Evolutionary conservation across 2,797 vertebrate species (phyloP).

Genomic region (Hippopotamyrus pictus): DNA sequence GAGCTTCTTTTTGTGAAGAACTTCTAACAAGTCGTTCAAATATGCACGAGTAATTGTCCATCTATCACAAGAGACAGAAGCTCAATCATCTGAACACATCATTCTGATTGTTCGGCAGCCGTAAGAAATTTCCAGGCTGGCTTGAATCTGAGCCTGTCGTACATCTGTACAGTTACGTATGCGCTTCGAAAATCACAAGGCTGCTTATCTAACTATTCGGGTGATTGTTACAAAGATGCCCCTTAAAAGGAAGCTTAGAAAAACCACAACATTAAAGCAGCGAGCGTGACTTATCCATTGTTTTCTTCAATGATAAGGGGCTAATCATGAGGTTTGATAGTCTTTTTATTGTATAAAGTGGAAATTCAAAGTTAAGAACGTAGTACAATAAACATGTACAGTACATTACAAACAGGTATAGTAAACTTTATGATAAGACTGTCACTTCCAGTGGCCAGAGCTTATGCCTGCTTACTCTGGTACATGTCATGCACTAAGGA

Average conservation of each 20-base stretch:
- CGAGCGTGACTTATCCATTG: background rate
- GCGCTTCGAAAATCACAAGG: background rate
- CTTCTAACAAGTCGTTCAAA: background rate
- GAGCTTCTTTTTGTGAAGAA: background rate
- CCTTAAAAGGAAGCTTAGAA: background rate
- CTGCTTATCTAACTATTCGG: background rate
- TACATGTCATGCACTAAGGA: slow-evolving; percentile 28
- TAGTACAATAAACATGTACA: slow-evolving; percentile 44
- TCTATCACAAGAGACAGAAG: background rate
- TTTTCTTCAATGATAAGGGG: slow-evolving; percentile 17
- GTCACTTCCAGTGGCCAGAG: slow-evolving; percentile 21
- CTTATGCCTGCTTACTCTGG: slow-evolving; percentile 25
- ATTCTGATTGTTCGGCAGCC: background rate
- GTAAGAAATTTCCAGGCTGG: background rate
- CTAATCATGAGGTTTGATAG: slow-evolving; percentile 27
- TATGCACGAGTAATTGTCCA: background rate
- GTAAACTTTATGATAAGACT: slow-evolving; percentile 30
- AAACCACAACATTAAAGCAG: background rate
- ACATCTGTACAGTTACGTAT: background rate
- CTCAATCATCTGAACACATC: background rate
- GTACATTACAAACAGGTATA: slow-evolving; percentile 44
- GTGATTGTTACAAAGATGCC: background rate
- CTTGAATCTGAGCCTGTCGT: background rate
- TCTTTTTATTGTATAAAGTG: slow-evolving; percentile 41
- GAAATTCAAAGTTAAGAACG: slow-evolving; percentile 41